Evolutionary conservation across 2,888 invertebrate species (phyloP).

Genomic region (Eupithecia dodoneata): DNA sequence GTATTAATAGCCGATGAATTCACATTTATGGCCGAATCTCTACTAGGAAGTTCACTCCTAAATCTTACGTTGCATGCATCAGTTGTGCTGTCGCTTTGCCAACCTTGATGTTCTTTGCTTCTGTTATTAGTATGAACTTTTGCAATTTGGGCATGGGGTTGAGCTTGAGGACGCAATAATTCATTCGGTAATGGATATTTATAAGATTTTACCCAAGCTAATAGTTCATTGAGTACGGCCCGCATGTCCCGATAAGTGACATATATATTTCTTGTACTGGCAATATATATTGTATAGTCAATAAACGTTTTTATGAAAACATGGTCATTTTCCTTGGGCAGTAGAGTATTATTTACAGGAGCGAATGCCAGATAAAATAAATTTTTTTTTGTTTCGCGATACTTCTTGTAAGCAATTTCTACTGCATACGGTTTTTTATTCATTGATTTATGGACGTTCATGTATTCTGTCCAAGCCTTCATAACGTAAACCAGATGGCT

Average conservation of each 20-base stretch:
- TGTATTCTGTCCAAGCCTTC: conserved; percentile 41
- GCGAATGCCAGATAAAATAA: conserved; percentile 55
- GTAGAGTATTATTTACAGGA: conserved; percentile 48
- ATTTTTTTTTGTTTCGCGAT: conserved; percentile 43
- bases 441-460: conserved; percentile 9
- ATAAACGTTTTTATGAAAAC: conserved; percentile 51
- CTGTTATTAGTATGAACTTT: background rate
- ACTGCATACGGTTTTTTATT: conserved; percentile 20
- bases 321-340: conserved; percentile 54
- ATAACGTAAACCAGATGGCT: conserved; percentile 49
- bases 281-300: conserved; percentile 45
- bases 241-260: conserved; percentile 30
- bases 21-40: conserved; percentile 14
- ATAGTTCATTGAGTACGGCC: conserved; percentile 50
- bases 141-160: background rate
- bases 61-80: background rate
- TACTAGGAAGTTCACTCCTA: background rate
- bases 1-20: background rate
- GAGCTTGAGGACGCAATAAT: conserved; percentile 7
- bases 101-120: conserved; percentile 4
- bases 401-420: conserved; percentile 34
- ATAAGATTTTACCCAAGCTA: conserved; percentile 53
- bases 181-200: conserved; percentile 13
- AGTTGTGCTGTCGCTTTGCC: background rate
- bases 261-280: conserved; percentile 29